phyloP scores from a whole-genome alignment of 2,113 vertebrate species.

The Silurus glanis region DNA sequence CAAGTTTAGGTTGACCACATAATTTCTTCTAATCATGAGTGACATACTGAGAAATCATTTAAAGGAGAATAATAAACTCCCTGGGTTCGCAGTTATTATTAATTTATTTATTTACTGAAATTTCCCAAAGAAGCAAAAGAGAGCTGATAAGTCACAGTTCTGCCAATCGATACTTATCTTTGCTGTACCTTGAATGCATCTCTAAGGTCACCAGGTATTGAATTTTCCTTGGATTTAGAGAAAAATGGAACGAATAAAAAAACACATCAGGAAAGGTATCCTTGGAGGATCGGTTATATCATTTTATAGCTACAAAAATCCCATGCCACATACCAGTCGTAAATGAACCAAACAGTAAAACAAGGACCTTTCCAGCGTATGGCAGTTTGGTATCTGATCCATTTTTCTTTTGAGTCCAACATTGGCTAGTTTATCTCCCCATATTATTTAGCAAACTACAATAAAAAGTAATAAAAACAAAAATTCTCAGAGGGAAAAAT shows the following conservation, averaged over 20 bases:
- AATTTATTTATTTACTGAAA: constrained; percentile 56
- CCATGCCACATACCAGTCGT: constrained; percentile 56
- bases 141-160: constrained; percentile 65
- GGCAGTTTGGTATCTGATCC: neutral
- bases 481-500: no score
- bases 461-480: neutral
- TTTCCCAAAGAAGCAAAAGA: constrained; percentile 57
- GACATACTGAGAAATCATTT: constrained; percentile 23
- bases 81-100: constrained; percentile 33
- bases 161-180: constrained; percentile 69
- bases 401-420: no score
- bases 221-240: constrained; percentile 56
- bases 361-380: neutral
- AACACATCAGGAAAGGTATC: constrained; percentile 36
- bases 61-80: constrained; percentile 48
- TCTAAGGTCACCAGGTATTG: constrained; percentile 70
- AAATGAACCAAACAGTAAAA: neutral
- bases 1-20: neutral
- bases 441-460: neutral
- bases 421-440: neutral
- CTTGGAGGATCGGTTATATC: constrained; percentile 18
- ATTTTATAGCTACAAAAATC: constrained; percentile 52
- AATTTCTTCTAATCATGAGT: constrained; percentile 36
- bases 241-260: constrained; percentile 55
- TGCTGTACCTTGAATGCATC: constrained; percentile 58